These are phyloP conservation scores for Cyanoderma ruficeps DNA, from an alignment of 2,113 vertebrate species.

Conservation along the genomic window DNA sequence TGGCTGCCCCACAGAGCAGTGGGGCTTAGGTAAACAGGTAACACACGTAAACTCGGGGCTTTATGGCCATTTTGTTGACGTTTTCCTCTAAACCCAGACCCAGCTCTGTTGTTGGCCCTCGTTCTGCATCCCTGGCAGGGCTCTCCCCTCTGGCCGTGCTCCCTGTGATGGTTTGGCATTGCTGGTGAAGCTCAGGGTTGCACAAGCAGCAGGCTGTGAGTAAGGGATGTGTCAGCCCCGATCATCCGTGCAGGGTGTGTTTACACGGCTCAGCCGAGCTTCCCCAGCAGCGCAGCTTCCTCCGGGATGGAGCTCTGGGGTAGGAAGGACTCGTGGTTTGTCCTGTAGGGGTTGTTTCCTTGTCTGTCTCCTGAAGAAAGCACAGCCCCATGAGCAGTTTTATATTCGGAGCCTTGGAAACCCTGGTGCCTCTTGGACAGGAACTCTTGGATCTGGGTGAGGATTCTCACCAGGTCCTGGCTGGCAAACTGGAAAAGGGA, in stretches of 20 bases:
- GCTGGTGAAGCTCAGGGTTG: not conserved
- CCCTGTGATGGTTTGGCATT: accelerated
- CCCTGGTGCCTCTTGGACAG: not conserved
- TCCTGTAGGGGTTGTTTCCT: not conserved
- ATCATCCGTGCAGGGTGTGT: not conserved
- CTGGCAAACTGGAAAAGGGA: not conserved
- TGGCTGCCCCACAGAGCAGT: not conserved
- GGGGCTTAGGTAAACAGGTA: not conserved
- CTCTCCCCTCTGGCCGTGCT: not conserved
- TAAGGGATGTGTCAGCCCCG: not conserved
- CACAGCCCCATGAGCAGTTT: not conserved
- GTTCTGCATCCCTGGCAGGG: not conserved
- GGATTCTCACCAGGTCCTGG: not conserved
- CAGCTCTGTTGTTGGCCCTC: not conserved
- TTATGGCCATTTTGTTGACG: not conserved
- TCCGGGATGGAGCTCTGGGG: not conserved
- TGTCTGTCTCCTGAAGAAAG: not conserved
- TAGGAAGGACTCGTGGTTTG: not conserved
- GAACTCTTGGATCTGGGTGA: not conserved
- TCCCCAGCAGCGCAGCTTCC: not conserved
- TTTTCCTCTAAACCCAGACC: not conserved
- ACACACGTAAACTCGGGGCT: accelerated
- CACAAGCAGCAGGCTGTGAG: not conserved
- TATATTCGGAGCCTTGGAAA: not conserved
- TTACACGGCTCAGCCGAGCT: not conserved